phyloP scores from a whole-genome alignment of 2,888 invertebrate species.

The Amphipyra tragopoginis region DNA sequence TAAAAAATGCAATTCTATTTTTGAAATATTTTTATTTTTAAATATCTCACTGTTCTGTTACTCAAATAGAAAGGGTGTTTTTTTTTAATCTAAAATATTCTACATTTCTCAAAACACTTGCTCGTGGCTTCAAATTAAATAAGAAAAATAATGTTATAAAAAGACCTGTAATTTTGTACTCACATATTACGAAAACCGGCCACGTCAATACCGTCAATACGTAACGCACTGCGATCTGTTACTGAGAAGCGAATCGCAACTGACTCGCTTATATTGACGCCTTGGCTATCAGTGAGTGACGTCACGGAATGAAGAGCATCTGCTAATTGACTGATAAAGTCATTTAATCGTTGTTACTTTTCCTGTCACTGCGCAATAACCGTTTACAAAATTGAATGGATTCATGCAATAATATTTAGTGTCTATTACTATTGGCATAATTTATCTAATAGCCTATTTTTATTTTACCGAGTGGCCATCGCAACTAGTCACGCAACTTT shows the following conservation, averaged over 20 bases:
- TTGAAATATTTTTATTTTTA: too few relatives aligned
- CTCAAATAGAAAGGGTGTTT: too few relatives aligned
- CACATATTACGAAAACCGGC: conserved; percentile 3
- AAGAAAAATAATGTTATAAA: not conserved
- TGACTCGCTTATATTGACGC: conserved; percentile 22
- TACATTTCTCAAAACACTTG: not conserved
- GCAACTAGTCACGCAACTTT: too few relatives aligned
- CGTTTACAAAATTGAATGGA: not conserved
- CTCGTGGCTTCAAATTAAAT: conserved; percentile 10
- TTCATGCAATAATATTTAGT: not conserved
- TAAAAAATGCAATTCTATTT: too few relatives aligned
- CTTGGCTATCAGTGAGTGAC: conserved; percentile 12
- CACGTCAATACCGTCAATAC: not conserved
- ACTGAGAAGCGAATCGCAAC: not conserved
- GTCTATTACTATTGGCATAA: too few relatives aligned
- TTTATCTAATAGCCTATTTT: too few relatives aligned
- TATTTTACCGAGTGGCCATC: too few relatives aligned
- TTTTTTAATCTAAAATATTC: too few relatives aligned
- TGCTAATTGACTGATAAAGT: conserved; percentile 2
- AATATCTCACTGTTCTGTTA: too few relatives aligned
- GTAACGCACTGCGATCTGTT: not conserved
- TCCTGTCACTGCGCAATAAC: not conserved
- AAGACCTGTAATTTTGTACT: conserved; percentile 3
- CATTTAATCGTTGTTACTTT: conserved; percentile 6
- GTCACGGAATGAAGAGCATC: conserved; percentile 23